These are phyloP conservation scores for Sylvia borin DNA, from an alignment of 2,797 vertebrate species.

Conservation along the genomic window DNA sequence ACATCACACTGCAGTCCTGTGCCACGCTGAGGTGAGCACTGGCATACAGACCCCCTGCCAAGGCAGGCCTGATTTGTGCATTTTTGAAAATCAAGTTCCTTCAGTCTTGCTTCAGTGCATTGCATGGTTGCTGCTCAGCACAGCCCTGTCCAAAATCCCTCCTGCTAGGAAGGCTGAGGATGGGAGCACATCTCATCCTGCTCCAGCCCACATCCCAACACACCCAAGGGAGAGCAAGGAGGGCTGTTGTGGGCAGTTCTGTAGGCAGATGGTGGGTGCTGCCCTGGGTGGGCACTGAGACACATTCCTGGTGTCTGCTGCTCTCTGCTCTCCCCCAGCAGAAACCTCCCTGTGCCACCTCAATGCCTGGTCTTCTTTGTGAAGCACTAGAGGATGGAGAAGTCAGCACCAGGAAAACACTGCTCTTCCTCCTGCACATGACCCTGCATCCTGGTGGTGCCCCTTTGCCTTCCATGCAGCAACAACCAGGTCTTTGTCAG, in stretches of 20 bases:
- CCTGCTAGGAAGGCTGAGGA: too few relatives aligned
- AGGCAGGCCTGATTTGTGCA: too few relatives aligned
- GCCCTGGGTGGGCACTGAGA: background rate
- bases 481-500: background rate
- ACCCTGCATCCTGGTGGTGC: background rate
- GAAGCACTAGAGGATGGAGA: background rate
- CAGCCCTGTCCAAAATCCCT: background rate
- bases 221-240: fast-evolving
- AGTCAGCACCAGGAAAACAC: background rate
- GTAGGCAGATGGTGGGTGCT: fast-evolving
- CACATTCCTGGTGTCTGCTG: too few relatives aligned
- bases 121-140: fast-evolving
- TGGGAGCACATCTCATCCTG: background rate
- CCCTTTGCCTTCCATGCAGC: background rate
- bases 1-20: background rate
- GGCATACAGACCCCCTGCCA: background rate
- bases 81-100: background rate
- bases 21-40: fast-evolving
- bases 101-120: too few relatives aligned
- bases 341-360: background rate
- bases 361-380: fast-evolving
- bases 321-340: background rate
- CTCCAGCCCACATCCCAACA: fast-evolving
- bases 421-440: background rate
- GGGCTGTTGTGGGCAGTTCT: fast-evolving